A percentile compares a stretch with the other conserved stretches of the same genome.
Conservation (phyloP, 2,888 invertebrate genomes). For the Macrophya annulata region DNA sequence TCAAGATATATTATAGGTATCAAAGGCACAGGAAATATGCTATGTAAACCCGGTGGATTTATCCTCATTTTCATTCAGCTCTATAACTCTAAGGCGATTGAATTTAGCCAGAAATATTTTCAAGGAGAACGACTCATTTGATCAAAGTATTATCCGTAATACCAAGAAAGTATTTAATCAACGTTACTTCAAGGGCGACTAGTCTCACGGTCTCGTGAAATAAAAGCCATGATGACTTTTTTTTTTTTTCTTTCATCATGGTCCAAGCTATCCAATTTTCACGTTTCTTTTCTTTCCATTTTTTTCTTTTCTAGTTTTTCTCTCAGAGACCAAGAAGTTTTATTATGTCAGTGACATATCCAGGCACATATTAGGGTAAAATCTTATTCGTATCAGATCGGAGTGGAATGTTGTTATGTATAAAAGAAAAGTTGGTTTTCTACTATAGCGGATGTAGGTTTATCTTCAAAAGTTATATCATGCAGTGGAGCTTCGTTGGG, state of each 20-base stretch:
- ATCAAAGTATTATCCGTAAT: constrained; percentile 18
- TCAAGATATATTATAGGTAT: too few relatives aligned
- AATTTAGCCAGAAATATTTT: constrained; percentile 27
- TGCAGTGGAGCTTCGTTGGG: neutral
- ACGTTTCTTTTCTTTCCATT: neutral
- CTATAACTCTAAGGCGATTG: constrained; percentile 20
- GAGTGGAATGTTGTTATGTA: neutral
- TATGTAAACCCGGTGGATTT: neutral
- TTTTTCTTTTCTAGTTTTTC: neutral
- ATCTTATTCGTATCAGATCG: neutral
- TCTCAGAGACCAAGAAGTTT: constrained; percentile 14
- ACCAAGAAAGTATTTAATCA: constrained; percentile 25
- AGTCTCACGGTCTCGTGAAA: constrained; percentile 8
- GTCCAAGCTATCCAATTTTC: constrained; percentile 18
- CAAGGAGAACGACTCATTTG: constrained; percentile 21
- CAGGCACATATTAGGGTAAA: constrained; percentile 12
- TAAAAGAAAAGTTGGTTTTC: constrained; percentile 24
- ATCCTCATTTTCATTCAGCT: constrained; percentile 44
- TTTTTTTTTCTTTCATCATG: neutral
- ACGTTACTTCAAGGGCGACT: neutral
- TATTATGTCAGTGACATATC: constrained; percentile 10
- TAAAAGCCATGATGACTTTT: constrained; percentile 6
- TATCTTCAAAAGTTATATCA: neutral
- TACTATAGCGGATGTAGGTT: neutral
- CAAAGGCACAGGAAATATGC: neutral